Evolutionary conservation across 2,888 invertebrate species (phyloP).

Genomic region (Blastobasis lacticolella): DNA sequence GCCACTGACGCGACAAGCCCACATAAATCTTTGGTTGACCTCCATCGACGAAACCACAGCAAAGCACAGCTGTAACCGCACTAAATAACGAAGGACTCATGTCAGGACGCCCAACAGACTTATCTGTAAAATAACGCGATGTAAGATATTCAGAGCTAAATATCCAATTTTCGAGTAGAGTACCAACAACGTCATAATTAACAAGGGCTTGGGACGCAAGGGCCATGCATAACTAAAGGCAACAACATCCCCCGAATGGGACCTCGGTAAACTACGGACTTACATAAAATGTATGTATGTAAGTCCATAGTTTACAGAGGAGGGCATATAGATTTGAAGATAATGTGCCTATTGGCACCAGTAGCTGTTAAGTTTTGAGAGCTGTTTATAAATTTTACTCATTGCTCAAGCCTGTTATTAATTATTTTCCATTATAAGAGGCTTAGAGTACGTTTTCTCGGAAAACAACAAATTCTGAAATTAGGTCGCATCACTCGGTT

Average conservation of each 20-base stretch:
- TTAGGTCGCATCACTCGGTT: too few species aligned
- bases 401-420: too few species aligned
- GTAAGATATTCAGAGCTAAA: conserved; percentile 37
- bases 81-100: neutral
- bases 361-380: too few species aligned
- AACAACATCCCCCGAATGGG: conserved; percentile 27
- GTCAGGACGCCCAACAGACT: neutral
- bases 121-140: conserved; percentile 21
- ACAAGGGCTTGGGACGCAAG: conserved; percentile 45
- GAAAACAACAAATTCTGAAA: too few species aligned
- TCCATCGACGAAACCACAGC: neutral
- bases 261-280: conserved; percentile 43
- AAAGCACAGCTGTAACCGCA: neutral
- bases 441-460: too few species aligned
- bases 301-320: too few species aligned
- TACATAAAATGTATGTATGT: conserved; percentile 3
- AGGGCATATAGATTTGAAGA: too few species aligned
- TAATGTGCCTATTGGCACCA: too few species aligned
- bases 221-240: conserved; percentile 57
- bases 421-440: too few species aligned
- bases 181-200: conserved; percentile 57
- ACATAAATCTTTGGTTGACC: too few species aligned
- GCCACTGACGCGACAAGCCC: too few species aligned
- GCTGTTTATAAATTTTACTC: too few species aligned
- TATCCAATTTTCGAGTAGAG: conserved; percentile 47